phyloP scores from a whole-genome alignment of 2,113 vertebrate species.

The Prunella fulvescens region DNA sequence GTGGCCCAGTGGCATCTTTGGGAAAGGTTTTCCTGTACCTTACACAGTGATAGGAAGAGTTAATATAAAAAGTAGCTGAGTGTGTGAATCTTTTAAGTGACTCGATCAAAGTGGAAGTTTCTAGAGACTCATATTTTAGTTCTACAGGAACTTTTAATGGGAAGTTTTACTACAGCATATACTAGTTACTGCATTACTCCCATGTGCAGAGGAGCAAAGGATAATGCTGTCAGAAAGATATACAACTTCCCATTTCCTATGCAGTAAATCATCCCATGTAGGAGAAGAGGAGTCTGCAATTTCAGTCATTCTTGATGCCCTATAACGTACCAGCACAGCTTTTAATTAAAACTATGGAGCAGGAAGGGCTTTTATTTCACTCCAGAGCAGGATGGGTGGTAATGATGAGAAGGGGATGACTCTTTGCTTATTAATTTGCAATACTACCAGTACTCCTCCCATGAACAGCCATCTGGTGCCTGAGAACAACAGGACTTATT shows the following conservation, averaged over 20 bases:
- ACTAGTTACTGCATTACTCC: not conserved
- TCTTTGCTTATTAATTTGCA: not conserved
- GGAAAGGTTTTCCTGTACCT: not conserved
- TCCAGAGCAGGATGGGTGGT: not conserved
- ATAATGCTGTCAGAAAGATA: not conserved
- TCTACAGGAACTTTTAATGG: not conserved
- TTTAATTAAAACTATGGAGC: not conserved
- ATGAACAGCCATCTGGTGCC: not conserved
- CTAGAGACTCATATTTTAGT: not conserved
- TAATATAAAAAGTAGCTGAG: not conserved
- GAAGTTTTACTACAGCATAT: not conserved
- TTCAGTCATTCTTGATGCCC: not conserved
- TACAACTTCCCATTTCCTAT: not conserved
- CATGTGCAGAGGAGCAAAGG: not conserved
- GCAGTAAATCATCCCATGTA: not conserved
- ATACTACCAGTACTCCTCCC: not conserved
- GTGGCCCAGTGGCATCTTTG: not conserved
- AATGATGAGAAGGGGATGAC: not conserved
- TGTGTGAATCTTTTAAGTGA: not conserved
- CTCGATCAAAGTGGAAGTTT: not conserved
- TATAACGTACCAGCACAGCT: not conserved
- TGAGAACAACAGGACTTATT: accelerated
- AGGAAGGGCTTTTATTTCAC: not conserved
- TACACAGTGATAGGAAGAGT: not conserved
- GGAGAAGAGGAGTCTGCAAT: not conserved